These are phyloP conservation scores for Ivindomyrus marchei DNA, from an alignment of 2,113 vertebrate genomes.

Conservation along the genomic window DNA sequence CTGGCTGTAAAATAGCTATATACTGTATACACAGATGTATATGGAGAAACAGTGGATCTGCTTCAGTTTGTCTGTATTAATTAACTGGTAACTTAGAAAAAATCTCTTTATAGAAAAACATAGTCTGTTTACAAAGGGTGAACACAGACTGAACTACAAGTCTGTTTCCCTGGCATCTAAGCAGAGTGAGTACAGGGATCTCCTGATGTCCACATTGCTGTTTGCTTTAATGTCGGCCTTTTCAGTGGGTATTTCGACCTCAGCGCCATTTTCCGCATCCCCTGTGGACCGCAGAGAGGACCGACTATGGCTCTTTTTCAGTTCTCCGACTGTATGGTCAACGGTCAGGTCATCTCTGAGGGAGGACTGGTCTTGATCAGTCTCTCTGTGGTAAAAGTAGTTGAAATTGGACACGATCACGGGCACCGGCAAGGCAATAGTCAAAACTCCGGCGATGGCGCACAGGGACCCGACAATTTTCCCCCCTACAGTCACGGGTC, in stretches of 20 bases:
- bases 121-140: not conserved
- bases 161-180: constrained; percentile 87
- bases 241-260: constrained; percentile 55
- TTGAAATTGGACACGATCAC: constrained; percentile 98
- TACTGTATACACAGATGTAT: not conserved
- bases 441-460: constrained; percentile 89
- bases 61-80: not conserved
- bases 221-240: constrained; percentile 82
- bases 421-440: constrained; percentile 90
- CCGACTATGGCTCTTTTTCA: constrained; percentile 62
- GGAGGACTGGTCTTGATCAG: constrained; percentile 78
- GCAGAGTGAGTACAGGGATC: constrained; percentile 86
- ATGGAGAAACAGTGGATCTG: not conserved
- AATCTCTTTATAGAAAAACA: constrained; percentile 1
- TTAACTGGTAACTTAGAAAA: not conserved
- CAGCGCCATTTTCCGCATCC: constrained; percentile 65
- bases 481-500: constrained; percentile 85
- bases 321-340: constrained; percentile 47
- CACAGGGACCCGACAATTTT: constrained; percentile 93
- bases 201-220: constrained; percentile 78
- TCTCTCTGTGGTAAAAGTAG: constrained; percentile 95
- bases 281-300: constrained; percentile 64
- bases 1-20: not conserved
- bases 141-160: constrained; percentile 53
- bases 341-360: constrained; percentile 73